A percentile compares a stretch with the other conserved stretches of the same genome.
Evolutionary conservation across 1,140 invertebrate species (phyloP).

Genomic region (Eciton burchellii): DNA sequence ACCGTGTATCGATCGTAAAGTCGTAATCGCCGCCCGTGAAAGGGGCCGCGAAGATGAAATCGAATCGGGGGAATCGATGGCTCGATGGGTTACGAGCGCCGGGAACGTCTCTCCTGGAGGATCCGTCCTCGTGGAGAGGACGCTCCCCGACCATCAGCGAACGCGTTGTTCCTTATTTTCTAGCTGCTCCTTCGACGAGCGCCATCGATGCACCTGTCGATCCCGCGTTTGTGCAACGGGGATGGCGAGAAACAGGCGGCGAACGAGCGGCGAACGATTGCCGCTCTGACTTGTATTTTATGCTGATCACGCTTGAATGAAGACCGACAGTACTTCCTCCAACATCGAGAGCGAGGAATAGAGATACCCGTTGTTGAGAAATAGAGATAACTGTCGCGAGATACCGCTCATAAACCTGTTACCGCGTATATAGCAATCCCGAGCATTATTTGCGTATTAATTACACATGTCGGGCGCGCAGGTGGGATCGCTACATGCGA

Average conservation of each 20-base stretch:
- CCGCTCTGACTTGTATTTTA: not conserved
- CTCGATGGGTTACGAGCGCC: not conserved
- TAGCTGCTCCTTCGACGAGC: not conserved
- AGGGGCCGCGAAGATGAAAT: not conserved
- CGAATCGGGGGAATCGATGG: not conserved
- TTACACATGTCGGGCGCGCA: not conserved
- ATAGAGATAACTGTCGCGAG: not conserved
- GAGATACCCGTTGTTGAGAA: not conserved
- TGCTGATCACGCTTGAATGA: not conserved
- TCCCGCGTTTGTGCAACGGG: too few relatives aligned
- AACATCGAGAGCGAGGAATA: not conserved
- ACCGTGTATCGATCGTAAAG: slow-evolving; percentile 2
- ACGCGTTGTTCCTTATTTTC: slow-evolving; percentile 3
- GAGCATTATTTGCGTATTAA: not conserved
- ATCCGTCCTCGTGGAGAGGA: not conserved
- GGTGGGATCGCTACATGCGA: not conserved
- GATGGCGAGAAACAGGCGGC: not conserved
- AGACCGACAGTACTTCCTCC: not conserved
- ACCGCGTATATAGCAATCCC: not conserved
- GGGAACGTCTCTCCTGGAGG: not conserved
- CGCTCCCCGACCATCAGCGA: too few relatives aligned
- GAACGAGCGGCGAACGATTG: too few relatives aligned
- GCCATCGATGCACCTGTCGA: not conserved
- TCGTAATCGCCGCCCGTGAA: not conserved
- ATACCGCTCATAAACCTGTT: not conserved